phyloP scores from a whole-genome alignment of 2,113 vertebrate species.

The Perognathus longimembris region DNA sequence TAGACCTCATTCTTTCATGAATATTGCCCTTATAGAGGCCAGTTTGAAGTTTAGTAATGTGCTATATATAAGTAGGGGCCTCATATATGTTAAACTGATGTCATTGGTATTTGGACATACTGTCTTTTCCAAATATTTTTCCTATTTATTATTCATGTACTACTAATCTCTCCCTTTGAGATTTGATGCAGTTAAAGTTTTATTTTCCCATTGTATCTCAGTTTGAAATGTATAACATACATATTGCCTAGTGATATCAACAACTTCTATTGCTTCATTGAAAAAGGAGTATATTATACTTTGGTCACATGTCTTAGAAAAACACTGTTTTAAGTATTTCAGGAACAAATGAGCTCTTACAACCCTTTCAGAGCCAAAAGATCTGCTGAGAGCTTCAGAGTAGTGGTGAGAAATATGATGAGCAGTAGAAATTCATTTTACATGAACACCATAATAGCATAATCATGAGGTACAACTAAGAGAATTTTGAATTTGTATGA shows the following conservation, averaged over 20 bases:
- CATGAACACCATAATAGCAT: neutral
- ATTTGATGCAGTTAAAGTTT: constrained; percentile 56
- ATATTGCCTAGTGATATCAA: constrained; percentile 71
- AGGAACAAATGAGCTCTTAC: constrained; percentile 67
- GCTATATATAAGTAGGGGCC: constrained; percentile 49
- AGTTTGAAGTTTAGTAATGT: constrained; percentile 81
- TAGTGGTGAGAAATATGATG: neutral
- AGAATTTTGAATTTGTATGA: neutral
- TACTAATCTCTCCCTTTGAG: constrained; percentile 70
- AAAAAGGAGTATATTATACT: constrained; percentile 68
- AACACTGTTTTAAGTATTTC: constrained; percentile 64
- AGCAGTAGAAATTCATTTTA: neutral
- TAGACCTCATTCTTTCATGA: constrained; percentile 81
- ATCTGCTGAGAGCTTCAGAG: constrained; percentile 49
- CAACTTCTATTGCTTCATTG: constrained; percentile 54
- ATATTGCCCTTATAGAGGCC: constrained; percentile 79
- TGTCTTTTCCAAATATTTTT: constrained; percentile 75
- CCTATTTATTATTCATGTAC: constrained; percentile 77
- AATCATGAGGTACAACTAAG: neutral
- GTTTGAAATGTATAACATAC: constrained; percentile 56
- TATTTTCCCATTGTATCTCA: constrained; percentile 43
- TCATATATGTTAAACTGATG: constrained; percentile 65
- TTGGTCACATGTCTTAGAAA: constrained; percentile 61
- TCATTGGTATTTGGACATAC: constrained; percentile 65
- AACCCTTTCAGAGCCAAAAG: constrained; percentile 48